Evolutionary conservation across 2,113 vertebrate species (phyloP).

Genomic region (Lycaon pictus): DNA sequence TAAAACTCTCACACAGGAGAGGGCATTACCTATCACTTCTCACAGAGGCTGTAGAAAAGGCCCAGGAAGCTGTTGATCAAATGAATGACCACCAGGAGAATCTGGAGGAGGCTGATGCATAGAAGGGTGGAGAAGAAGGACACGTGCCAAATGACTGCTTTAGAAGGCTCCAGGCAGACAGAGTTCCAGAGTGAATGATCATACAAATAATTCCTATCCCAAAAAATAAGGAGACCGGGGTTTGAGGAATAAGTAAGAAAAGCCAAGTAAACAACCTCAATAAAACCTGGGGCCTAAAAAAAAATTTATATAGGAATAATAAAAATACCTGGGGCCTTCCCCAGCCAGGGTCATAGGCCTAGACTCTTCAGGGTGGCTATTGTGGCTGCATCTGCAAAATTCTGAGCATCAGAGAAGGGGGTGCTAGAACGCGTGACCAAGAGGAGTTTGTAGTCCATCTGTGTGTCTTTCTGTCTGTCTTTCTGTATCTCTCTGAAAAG

Average conservation of each 20-base stretch:
- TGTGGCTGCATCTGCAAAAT: not conserved
- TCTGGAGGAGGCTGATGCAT: slow-evolving; percentile 82
- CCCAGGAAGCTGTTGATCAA: slow-evolving; percentile 86
- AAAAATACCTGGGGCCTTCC: no score
- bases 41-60: slow-evolving; percentile 86
- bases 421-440: not conserved
- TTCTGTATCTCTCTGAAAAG: not conserved
- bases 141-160: slow-evolving; percentile 84
- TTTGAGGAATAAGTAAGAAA: not conserved
- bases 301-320: no score
- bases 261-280: not conserved
- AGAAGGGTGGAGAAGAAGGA: slow-evolving; percentile 85
- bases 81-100: slow-evolving; percentile 84
- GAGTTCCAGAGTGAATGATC: slow-evolving; percentile 77
- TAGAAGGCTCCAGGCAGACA: slow-evolving; percentile 86
- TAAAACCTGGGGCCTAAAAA: not conserved
- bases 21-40: slow-evolving; percentile 73
- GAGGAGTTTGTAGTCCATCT: not conserved
- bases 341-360: not conserved
- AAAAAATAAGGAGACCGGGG: slow-evolving; percentile 35
- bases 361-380: not conserved
- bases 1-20: not conserved
- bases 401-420: not conserved
- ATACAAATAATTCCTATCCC: slow-evolving; percentile 82
- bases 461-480: not conserved